Evolutionary conservation across 2,888 invertebrate genomes (phyloP).

Genomic region (Cephus runcator): DNA sequence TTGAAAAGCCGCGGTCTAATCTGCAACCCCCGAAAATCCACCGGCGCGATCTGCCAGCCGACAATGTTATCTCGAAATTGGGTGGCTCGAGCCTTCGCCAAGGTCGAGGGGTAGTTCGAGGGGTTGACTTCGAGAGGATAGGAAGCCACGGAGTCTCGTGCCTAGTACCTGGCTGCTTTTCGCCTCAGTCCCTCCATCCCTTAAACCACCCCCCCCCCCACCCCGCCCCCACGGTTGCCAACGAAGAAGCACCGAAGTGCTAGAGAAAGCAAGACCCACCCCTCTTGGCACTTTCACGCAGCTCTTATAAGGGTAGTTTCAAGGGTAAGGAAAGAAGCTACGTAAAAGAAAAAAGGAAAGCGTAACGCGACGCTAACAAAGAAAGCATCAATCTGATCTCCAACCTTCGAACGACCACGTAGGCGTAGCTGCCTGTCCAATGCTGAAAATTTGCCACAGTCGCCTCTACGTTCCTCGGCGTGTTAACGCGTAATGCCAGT

Average conservation of each 20-base stretch:
- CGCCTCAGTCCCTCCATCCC: neutral
- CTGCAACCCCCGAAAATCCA: slow-evolving; percentile 15
- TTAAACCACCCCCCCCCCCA: neutral
- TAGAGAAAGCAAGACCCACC: neutral
- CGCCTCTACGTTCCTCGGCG: neutral
- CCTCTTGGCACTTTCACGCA: neutral
- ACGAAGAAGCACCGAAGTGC: neutral
- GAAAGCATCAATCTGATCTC: neutral
- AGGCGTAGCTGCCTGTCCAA: neutral
- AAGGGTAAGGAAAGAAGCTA: neutral
- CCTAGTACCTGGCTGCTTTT: neutral
- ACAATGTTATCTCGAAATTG: slow-evolving; percentile 24
- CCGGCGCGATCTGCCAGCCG: slow-evolving; percentile 1
- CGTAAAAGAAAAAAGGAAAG: neutral
- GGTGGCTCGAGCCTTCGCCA: slow-evolving; percentile 13
- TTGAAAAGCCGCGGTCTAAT: slow-evolving; percentile 21
- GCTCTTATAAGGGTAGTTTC: neutral
- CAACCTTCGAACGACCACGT: neutral
- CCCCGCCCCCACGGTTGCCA: neutral
- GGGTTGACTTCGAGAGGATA: neutral
- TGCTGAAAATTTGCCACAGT: neutral
- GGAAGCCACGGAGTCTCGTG: neutral
- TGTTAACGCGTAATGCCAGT: neutral
- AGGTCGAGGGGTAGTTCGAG: slow-evolving; percentile 8
- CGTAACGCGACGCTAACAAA: neutral